Conservation (phyloP, 2,888 invertebrate genomes). For the Phyllotreta striolata region DNA sequence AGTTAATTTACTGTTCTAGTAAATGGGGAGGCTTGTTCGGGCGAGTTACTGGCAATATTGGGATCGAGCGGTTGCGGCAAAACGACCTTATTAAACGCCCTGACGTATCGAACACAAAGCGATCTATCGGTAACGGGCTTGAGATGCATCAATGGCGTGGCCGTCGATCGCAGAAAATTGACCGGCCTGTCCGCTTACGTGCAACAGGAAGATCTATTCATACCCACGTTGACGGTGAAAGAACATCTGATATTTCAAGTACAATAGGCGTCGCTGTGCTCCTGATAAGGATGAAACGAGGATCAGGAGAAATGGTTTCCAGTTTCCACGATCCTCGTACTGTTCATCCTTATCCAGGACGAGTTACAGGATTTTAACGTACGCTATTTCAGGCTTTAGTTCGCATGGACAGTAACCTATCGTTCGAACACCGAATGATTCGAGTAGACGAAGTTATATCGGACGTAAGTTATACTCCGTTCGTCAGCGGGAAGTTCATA, state of each 20-base stretch:
- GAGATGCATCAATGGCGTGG: conserved; percentile 77
- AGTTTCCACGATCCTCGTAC: too few species aligned
- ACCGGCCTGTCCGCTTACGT: conserved; percentile 88
- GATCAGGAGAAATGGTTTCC: conserved; percentile 21
- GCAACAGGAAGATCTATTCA: conserved; percentile 93
- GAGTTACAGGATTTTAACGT: conserved; percentile 8
- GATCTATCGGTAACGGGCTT: conserved; percentile 71
- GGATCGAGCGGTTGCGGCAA: conserved; percentile 94
- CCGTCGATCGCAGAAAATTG: conserved; percentile 74
- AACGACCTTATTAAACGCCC: conserved; percentile 89
- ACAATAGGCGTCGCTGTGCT: too few species aligned
- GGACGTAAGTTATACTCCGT: conserved; percentile 68
- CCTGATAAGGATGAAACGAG: neutral
- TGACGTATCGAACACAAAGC: conserved; percentile 88
- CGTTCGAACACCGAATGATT: conserved; percentile 75
- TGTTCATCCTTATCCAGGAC: too few species aligned
- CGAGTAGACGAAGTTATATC: conserved; percentile 87
- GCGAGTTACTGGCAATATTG: conserved; percentile 86
- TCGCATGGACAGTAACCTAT: conserved; percentile 82
- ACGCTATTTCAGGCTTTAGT: conserved; percentile 73
- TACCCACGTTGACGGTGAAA: conserved; percentile 86
- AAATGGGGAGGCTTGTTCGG: conserved; percentile 83
- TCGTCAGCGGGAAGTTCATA: too few species aligned
- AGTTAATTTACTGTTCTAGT: conserved; percentile 38
- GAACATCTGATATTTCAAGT: conserved; percentile 92